Conservation (phyloP, 2,888 invertebrate species). For the Horisme vitalbata region DNA sequence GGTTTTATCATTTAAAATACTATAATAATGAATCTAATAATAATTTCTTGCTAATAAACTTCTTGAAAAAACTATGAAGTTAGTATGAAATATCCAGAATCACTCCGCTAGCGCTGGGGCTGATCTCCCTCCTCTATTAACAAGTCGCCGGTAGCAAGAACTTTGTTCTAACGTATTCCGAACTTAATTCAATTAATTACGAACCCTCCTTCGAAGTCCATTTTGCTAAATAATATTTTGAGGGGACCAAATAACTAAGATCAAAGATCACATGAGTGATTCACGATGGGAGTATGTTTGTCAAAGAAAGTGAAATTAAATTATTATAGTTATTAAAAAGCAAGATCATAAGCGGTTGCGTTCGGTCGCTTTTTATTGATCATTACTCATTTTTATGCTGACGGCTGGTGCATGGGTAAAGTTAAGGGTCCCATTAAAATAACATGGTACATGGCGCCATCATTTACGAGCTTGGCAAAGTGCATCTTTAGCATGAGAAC, state of each 20-base stretch:
- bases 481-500: no score
- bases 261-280: constrained; percentile 59
- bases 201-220: constrained; percentile 62
- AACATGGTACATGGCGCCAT: constrained; percentile 24
- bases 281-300: constrained; percentile 47
- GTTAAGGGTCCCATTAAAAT: constrained; percentile 59
- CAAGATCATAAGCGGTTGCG: constrained; percentile 52
- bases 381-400: constrained; percentile 70
- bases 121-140: constrained; percentile 74
- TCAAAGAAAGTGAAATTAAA: constrained; percentile 53
- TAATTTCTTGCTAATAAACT: no score
- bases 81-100: background rate
- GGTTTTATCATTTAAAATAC: no score
- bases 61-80: background rate
- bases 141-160: constrained; percentile 71
- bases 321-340: constrained; percentile 43
- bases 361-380: constrained; percentile 68
- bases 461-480: constrained; percentile 22
- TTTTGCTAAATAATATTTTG: constrained; percentile 76
- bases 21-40: no score
- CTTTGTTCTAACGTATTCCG: constrained; percentile 76
- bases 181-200: constrained; percentile 82
- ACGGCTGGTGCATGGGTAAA: constrained; percentile 61
- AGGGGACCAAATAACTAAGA: constrained; percentile 61
- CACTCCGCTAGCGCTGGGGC: constrained; percentile 40